phyloP scores from a whole-genome alignment of 2,888 invertebrate species.

The Rhyacophila evoluta region DNA sequence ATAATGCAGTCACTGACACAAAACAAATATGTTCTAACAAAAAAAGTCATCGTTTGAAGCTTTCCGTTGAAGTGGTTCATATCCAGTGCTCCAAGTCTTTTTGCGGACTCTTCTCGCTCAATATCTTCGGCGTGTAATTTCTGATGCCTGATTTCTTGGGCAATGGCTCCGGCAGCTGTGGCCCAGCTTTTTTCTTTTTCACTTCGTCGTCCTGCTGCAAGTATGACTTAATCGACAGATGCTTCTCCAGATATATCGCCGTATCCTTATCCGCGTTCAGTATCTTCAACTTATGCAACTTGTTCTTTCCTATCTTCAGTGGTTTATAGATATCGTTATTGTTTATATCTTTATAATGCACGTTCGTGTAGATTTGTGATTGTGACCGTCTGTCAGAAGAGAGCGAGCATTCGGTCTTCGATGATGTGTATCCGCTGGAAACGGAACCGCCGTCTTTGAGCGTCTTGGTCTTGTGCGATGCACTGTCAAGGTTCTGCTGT shows the following conservation, averaged over 20 bases:
- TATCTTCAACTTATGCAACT: slow-evolving; percentile 65
- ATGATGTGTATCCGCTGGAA: slow-evolving; percentile 46
- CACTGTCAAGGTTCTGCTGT: not conserved
- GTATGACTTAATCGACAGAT: slow-evolving; percentile 70
- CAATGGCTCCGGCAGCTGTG: slow-evolving; percentile 55
- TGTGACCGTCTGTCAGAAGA: slow-evolving; percentile 35
- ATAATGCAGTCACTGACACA: too few relatives aligned
- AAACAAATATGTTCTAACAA: too few relatives aligned
- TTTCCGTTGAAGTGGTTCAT: too few relatives aligned
- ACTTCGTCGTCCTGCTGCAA: slow-evolving; percentile 66
- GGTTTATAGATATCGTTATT: slow-evolving; percentile 69
- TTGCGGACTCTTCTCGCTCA: slow-evolving; percentile 71
- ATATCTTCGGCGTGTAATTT: slow-evolving; percentile 79
- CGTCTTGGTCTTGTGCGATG: not conserved
- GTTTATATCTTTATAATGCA: slow-evolving; percentile 66
- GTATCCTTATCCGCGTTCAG: slow-evolving; percentile 61
- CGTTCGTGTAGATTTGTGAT: slow-evolving; percentile 66
- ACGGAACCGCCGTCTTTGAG: slow-evolving; percentile 37
- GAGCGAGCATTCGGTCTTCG: slow-evolving; percentile 43
- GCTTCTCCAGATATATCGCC: slow-evolving; percentile 67
- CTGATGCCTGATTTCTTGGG: slow-evolving; percentile 74
- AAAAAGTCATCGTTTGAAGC: too few relatives aligned
- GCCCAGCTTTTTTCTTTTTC: slow-evolving; percentile 61
- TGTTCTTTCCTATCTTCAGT: slow-evolving; percentile 68
- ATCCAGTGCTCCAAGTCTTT: slow-evolving; percentile 76